Evolutionary conservation across 2,113 vertebrate genomes (phyloP).

Genomic region (Ivindomyrus marchei): DNA sequence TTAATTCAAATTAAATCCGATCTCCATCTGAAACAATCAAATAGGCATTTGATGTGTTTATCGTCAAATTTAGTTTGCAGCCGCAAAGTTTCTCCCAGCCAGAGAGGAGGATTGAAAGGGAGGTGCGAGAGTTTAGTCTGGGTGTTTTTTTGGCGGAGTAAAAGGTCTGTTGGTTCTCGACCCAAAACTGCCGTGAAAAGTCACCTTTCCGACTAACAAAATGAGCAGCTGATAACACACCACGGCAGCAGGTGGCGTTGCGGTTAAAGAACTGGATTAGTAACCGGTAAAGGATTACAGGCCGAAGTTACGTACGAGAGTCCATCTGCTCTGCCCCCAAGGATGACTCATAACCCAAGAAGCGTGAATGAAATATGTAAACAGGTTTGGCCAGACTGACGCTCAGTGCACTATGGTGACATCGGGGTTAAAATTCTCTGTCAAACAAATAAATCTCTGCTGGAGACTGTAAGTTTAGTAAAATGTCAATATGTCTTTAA

Average conservation of each 20-base stretch:
- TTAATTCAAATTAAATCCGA: constrained; percentile 54
- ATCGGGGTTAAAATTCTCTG: neutral
- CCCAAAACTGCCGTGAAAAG: neutral
- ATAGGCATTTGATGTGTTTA: constrained; percentile 46
- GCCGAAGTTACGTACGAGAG: neutral
- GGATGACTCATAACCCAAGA: neutral
- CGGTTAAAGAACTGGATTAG: neutral
- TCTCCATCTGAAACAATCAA: constrained; percentile 57
- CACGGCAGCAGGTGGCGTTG: neutral
- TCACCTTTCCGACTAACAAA: neutral
- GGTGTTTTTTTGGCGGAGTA: neutral
- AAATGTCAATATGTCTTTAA: neutral
- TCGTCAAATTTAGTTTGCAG: constrained; percentile 37
- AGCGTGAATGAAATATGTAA: neutral
- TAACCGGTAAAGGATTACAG: neutral
- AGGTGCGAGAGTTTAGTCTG: neutral
- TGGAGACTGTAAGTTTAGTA: neutral
- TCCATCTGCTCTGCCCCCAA: neutral
- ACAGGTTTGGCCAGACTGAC: neutral
- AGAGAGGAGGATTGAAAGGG: neutral
- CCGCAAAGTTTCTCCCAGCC: constrained; percentile 29
- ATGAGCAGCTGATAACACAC: neutral
- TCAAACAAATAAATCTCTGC: neutral
- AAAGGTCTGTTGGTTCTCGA: neutral
- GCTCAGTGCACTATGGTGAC: neutral